Base-by-base conservation (phyloP, 2,113 vertebrate species). In the Typhlomys cinereus region DNA sequence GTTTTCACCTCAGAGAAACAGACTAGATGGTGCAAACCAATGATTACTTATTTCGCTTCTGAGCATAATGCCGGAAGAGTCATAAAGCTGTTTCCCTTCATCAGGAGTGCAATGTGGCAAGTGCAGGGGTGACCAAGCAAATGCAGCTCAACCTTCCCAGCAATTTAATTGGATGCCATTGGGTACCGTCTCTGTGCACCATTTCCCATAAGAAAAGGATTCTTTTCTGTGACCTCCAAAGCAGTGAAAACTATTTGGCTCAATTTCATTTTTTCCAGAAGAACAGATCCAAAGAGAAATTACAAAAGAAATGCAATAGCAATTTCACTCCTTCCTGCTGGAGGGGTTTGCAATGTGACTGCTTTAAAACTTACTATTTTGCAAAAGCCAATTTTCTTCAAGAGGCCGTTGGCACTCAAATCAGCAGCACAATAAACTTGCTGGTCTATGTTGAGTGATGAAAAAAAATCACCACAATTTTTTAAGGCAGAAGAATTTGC, bases 321-420 rank as follows among this genome's bases (percentile, higher is more conserved):
- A 97, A 86, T 97, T 96, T 97, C 95, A 96, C 78, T 93, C 41
- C 46, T 95, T 96, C 88, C 85, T 95, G 91, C 96, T 96, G 86
- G 74, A 96, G 92, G 93, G 90, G 70, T 93, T 95, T 95, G 62
- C 46, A 66, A 52, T 95, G 93, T 74, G 92, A 95, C 93, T 96
- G 74, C 87, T 96, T 96, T 95, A 96, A 96, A 96, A 95, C 93
- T 93, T 85, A 92, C 85, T 89, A 92, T 96, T 95, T 97, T 96
- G 83, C 94, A 92, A 95, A 96, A 96, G 93, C 74, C 88, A 94
- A 92, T 97, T 96, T 95, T 93, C 96, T 95, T 95, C 83, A 95
- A 96, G 92, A 96, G 88, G 96, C 83, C 7, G 0, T 90, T 95
- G 92, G 93, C 95, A 96, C 96, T 96, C 86, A 94, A 93, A 95